A percentile compares a stretch with the other conserved stretches of the same genome.
phyloP scores from a whole-genome alignment of 1,140 invertebrate genomes.

The Zeugodacus cucurbitae region DNA sequence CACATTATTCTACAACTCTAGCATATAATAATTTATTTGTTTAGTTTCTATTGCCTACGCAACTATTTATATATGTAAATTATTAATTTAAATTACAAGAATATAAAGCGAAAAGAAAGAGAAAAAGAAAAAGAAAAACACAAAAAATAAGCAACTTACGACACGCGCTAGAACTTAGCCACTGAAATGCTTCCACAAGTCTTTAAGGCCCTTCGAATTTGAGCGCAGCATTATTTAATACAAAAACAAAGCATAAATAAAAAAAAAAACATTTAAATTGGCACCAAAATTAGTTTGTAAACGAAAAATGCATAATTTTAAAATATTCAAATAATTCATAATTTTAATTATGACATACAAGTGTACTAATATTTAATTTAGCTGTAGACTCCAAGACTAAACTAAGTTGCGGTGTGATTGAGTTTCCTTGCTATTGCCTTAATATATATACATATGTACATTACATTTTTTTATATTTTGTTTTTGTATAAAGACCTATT shows the following conservation, averaged over 20 bases:
- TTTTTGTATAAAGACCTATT: constrained; percentile 26
- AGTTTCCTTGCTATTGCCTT: not conserved
- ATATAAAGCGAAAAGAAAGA: not conserved
- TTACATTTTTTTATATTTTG: not conserved
- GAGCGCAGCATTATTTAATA: not conserved
- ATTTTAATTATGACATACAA: not conserved
- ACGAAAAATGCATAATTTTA: not conserved
- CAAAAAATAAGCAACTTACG: not conserved
- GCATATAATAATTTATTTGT: not conserved
- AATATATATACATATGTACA: not conserved
- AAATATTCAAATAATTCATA: not conserved
- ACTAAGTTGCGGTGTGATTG: not conserved
- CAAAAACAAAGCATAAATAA: not conserved
- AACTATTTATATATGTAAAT: not conserved
- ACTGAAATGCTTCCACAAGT: not conserved
- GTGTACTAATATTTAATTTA: not conserved
- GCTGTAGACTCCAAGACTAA: not conserved
- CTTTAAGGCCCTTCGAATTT: not conserved
- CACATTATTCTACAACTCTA: not conserved
- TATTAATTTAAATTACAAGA: not conserved
- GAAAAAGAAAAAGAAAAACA: not conserved
- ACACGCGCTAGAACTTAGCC: not conserved
- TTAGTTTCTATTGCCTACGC: not conserved
- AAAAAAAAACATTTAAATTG: not conserved
- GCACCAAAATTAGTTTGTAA: constrained; percentile 7